phyloP scores from a whole-genome alignment of 2,797 vertebrate genomes.

The Platyrinchus mystaceus region DNA sequence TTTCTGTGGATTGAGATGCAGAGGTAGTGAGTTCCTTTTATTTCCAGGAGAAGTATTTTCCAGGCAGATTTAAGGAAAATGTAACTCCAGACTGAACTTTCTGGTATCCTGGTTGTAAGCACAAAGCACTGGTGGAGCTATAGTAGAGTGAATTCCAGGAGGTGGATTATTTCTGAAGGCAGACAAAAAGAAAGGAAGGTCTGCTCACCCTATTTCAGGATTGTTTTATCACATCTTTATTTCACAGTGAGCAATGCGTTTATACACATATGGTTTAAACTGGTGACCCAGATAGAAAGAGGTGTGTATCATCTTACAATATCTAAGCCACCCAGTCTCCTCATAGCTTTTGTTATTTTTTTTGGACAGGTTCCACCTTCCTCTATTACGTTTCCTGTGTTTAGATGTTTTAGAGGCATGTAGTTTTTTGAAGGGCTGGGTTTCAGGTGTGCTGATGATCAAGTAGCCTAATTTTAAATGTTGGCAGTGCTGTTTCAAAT shows the following conservation, averaged over 20 bases:
- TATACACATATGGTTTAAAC: not conserved
- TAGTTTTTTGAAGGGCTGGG: not conserved
- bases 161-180: not conserved
- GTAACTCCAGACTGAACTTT: not conserved
- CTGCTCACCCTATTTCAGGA: not conserved
- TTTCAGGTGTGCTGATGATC: not conserved
- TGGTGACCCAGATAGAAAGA: not conserved
- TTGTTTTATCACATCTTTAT: not conserved
- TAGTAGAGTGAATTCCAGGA: not conserved
- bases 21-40: not conserved
- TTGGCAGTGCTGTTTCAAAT: not conserved
- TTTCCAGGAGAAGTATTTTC: not conserved
- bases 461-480: not conserved
- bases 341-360: not conserved
- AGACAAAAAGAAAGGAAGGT: not conserved
- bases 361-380: not conserved
- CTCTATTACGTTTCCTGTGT: not conserved
- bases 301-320: not conserved
- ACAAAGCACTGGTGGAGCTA: not conserved
- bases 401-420: not conserved
- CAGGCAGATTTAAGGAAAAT: not conserved
- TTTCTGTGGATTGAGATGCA: not conserved
- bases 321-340: not conserved
- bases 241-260: not conserved
- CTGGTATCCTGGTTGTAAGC: not conserved